Conservation (phyloP, 2,888 invertebrate genomes). For the Deilephila porcellus region DNA sequence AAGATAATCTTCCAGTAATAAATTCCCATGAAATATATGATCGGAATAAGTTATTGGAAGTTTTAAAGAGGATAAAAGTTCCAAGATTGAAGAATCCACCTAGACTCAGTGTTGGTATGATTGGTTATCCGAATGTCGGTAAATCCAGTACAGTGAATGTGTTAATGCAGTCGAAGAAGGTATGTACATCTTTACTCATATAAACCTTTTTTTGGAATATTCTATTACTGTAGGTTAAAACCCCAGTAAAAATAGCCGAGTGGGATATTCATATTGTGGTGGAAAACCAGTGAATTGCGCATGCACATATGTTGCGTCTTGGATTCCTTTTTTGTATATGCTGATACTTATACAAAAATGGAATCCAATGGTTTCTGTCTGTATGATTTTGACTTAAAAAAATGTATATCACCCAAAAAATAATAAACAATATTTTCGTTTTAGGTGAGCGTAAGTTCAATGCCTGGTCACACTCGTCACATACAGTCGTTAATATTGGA, state of each 20-base stretch:
- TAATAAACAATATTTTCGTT: conserved; percentile 49
- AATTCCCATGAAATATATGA: conserved; percentile 87
- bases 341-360: too few relatives aligned
- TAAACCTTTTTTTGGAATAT: conserved; percentile 43
- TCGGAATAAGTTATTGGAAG: conserved; percentile 88
- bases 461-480: conserved; percentile 99
- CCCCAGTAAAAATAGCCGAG: too few relatives aligned
- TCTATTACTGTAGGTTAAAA: background rate
- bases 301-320: too few relatives aligned
- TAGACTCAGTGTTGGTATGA: conserved; percentile 94
- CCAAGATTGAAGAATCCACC: conserved; percentile 74
- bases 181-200: conserved; percentile 51
- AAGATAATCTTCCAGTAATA: conserved; percentile 39
- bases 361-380: too few relatives aligned
- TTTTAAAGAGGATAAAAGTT: conserved; percentile 86
- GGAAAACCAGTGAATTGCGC: too few relatives aligned
- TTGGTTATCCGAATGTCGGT: conserved; percentile 99
- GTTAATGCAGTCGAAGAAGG: conserved; percentile 92
- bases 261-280: too few relatives aligned
- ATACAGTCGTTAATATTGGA: conserved; percentile 95
- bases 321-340: too few relatives aligned
- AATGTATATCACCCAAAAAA: too few relatives aligned
- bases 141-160: conserved; percentile 99
- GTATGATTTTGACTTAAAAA: background rate
- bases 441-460: conserved; percentile 95